Percentiles rank a stretch among this genome's conserved stretches.
Evolutionary conservation across 2,888 invertebrate species (phyloP).

Genomic region (Drosophila siamana): DNA sequence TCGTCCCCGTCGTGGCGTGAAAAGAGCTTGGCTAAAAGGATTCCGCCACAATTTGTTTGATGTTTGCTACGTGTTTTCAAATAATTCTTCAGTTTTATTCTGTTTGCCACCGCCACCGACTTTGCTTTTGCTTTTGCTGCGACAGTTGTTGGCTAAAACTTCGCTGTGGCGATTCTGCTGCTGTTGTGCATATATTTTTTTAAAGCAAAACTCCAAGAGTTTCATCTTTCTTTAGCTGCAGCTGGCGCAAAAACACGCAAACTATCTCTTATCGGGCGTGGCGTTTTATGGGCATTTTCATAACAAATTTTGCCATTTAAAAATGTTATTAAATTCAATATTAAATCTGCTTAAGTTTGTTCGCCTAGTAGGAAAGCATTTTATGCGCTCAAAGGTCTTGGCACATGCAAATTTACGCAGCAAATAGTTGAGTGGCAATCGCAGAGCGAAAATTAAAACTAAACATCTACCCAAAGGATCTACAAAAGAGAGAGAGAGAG

Average conservation of each 20-base stretch:
- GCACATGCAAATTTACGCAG: conserved; percentile 31
- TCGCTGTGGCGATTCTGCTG: conserved; percentile 49
- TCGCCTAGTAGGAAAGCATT: not conserved
- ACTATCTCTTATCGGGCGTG: not conserved
- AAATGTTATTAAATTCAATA: not conserved
- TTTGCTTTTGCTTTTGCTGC: conserved; percentile 36
- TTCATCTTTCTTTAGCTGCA: not conserved
- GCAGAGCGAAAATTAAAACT: conserved; percentile 40
- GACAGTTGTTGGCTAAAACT: conserved; percentile 60
- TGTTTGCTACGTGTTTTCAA: conserved; percentile 79
- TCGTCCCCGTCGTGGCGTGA: conserved; percentile 47
- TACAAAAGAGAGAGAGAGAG: not conserved
- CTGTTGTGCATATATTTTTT: conserved; percentile 28
- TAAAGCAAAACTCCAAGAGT: conserved; percentile 34
- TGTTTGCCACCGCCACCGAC: conserved; percentile 28
- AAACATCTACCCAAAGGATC: conserved; percentile 34
- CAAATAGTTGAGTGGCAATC: conserved; percentile 23
- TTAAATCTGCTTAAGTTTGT: not conserved
- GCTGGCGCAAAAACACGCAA: not conserved
- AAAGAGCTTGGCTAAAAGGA: conserved; percentile 75
- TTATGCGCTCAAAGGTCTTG: not conserved
- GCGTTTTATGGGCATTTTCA: not conserved
- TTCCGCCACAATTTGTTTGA: conserved; percentile 78
- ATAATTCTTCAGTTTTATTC: conserved; percentile 67
- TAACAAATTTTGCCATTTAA: not conserved